phyloP scores from a whole-genome alignment of 1,140 invertebrate genomes.

The Cydia fagiglandana region DNA sequence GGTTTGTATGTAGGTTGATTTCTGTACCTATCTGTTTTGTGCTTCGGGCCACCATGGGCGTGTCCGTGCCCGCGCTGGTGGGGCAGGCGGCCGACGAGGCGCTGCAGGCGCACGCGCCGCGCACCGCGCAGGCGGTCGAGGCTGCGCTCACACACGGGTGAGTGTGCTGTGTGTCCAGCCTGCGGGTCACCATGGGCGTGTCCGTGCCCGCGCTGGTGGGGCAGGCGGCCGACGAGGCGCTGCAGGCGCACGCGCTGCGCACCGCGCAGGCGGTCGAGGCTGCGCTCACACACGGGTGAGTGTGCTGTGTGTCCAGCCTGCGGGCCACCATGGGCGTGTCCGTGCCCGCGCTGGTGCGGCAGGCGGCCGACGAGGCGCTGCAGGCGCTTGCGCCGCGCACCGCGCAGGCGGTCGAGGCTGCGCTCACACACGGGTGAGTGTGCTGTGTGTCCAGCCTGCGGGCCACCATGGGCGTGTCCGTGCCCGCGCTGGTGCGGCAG shows the following conservation, averaged over 20 bases:
- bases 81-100: slow-evolving; percentile 51
- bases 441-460: slow-evolving; percentile 38
- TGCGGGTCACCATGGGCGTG: background rate
- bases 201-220: slow-evolving; percentile 50
- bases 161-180: slow-evolving; percentile 34
- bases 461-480: slow-evolving; percentile 25
- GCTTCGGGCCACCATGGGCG: background rate
- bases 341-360: slow-evolving; percentile 49
- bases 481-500: slow-evolving; percentile 48
- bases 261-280: slow-evolving; percentile 54
- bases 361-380: slow-evolving; percentile 51
- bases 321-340: slow-evolving; percentile 9
- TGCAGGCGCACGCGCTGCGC: slow-evolving; percentile 51
- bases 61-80: slow-evolving; percentile 47
- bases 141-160: slow-evolving; percentile 56
- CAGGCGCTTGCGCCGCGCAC: slow-evolving; percentile 52
- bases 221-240: slow-evolving; percentile 48
- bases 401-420: slow-evolving; percentile 52
- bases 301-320: slow-evolving; percentile 34
- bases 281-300: slow-evolving; percentile 55
- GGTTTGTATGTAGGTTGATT: too few relatives aligned
- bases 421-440: slow-evolving; percentile 53
- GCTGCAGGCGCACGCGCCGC: slow-evolving; percentile 50
- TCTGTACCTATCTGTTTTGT: too few relatives aligned
- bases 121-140: slow-evolving; percentile 54